Conservation (phyloP, 1,140 invertebrate species). For the Homalodisca vitripennis region DNA sequence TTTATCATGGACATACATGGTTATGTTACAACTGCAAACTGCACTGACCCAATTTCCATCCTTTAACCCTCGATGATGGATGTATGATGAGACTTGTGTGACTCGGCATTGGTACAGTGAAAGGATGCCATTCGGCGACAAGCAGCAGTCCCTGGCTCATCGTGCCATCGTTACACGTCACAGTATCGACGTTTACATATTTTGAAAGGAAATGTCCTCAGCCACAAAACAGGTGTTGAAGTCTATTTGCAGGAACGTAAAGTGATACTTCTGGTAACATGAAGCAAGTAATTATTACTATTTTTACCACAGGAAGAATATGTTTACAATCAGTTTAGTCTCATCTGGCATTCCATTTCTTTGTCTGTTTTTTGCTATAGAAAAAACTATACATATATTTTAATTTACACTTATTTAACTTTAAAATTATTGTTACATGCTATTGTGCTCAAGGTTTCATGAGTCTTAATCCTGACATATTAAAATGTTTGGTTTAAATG, state of each 20-base stretch:
- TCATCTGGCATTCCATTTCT: background rate
- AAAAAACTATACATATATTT: background rate
- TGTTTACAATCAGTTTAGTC: background rate
- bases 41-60: slow-evolving; percentile 87
- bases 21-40: too few species aligned
- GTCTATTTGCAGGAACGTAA: slow-evolving; percentile 69
- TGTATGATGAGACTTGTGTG: slow-evolving; percentile 76
- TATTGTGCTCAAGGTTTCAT: background rate
- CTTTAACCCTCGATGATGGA: slow-evolving; percentile 89
- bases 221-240: slow-evolving; percentile 93
- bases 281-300: too few species aligned
- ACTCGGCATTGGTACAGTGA: slow-evolving; percentile 89
- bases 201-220: slow-evolving; percentile 74
- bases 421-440: background rate
- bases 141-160: slow-evolving; percentile 95
- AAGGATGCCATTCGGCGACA: slow-evolving; percentile 86
- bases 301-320: slow-evolving; percentile 28
- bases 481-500: too few species aligned
- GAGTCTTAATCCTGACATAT: too few species aligned
- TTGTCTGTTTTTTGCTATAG: background rate
- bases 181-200: slow-evolving; percentile 98
- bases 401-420: background rate
- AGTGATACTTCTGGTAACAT: slow-evolving; percentile 55
- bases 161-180: slow-evolving; percentile 92
- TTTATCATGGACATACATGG: too few species aligned